These are phyloP conservation scores for Trypoxylon attenuatum DNA, from an alignment of 2,888 invertebrate genomes.

Conservation along the genomic window DNA sequence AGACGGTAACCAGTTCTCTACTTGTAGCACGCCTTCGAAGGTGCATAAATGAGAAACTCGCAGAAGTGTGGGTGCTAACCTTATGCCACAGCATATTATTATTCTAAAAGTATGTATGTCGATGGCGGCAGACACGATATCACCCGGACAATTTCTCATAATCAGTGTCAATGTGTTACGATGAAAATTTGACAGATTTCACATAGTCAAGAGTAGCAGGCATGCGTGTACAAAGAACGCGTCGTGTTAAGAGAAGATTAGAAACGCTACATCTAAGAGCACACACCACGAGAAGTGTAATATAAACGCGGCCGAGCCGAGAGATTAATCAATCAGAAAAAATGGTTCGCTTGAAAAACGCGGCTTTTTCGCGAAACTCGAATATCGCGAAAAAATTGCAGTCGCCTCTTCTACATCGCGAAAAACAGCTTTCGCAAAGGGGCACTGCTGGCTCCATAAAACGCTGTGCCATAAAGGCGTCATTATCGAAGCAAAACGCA, in stretches of 20 bases:
- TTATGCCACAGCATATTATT: background rate
- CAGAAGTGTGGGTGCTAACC: too few species aligned
- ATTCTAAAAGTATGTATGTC: constrained; percentile 1
- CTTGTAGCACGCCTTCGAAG: background rate
- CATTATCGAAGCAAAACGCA: constrained; percentile 38
- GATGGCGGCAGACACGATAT: constrained; percentile 9
- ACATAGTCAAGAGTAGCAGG: constrained; percentile 59
- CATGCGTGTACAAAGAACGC: constrained; percentile 62
- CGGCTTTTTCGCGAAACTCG: too few species aligned
- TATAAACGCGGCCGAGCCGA: background rate
- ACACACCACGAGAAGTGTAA: constrained; percentile 50
- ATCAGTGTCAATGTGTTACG: constrained; percentile 22
- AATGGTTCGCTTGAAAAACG: too few species aligned
- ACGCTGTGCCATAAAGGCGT: constrained; percentile 32
- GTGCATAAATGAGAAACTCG: background rate
- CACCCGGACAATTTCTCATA: constrained; percentile 20
- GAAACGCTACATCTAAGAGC: constrained; percentile 53
- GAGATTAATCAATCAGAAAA: too few species aligned
- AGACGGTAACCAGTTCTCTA: too few species aligned
- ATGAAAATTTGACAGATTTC: constrained; percentile 32
- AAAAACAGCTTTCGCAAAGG: background rate
- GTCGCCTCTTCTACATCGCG: background rate
- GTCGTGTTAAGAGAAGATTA: constrained; percentile 52
- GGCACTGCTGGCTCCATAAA: constrained; percentile 11
- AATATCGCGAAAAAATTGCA: constrained; percentile 2